Evolutionary conservation across 2,888 invertebrate species (phyloP).

Genomic region (Uloborus plumipes): DNA sequence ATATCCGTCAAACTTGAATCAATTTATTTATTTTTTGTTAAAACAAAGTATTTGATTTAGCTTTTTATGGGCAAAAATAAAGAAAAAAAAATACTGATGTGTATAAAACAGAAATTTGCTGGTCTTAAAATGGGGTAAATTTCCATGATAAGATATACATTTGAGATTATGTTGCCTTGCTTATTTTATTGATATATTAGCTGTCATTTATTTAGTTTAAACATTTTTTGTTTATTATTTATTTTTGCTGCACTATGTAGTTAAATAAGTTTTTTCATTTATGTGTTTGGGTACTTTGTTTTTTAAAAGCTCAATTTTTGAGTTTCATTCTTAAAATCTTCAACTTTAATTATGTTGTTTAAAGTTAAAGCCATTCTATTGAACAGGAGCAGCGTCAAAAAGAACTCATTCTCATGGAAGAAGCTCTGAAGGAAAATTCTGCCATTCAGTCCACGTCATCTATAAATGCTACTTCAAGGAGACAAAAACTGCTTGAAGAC

Average conservation of each 20-base stretch:
- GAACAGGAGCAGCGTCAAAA: conserved; percentile 39
- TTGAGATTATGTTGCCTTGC: not conserved
- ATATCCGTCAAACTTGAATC: too few species aligned
- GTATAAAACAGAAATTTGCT: too few species aligned
- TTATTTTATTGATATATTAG: not conserved
- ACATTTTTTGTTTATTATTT: not conserved
- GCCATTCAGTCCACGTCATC: conserved; percentile 21
- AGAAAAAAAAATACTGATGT: not conserved
- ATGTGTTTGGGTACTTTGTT: not conserved
- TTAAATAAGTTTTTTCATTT: not conserved
- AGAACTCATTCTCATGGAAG: conserved; percentile 61
- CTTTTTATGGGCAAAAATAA: too few species aligned
- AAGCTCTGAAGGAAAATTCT: conserved; percentile 46
- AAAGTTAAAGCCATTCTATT: not conserved
- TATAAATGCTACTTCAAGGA: conserved; percentile 25
- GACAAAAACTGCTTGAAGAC: conserved; percentile 52
- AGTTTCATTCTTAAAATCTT: not conserved
- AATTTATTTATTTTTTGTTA: too few species aligned
- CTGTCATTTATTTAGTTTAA: not conserved
- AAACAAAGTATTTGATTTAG: too few species aligned
- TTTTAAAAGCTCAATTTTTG: not conserved
- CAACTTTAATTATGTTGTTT: too few species aligned
- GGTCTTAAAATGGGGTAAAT: too few species aligned
- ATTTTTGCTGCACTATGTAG: not conserved
- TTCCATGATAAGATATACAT: too few species aligned